Evolutionary conservation across 2,797 vertebrate species (phyloP), one percentile per base, ranked within the genome.

Genomic region (Monodelphis domestica): DNA sequence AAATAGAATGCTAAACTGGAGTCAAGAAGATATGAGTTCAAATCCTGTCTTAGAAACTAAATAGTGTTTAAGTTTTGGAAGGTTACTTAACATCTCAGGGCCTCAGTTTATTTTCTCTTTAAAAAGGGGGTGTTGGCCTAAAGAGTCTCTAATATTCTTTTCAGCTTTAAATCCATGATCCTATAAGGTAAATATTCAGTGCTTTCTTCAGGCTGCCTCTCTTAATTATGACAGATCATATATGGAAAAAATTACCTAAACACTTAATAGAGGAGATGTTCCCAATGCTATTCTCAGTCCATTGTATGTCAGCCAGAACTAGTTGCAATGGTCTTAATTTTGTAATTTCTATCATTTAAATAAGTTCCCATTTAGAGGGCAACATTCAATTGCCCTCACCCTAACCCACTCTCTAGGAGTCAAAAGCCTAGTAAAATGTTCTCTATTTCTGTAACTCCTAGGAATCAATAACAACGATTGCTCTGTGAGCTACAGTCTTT

Each of bases 401-500:
- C 54, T 87, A 14, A 54, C 29, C 45, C 91, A 24, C 14, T 89
- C 11, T 45, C 45, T 33, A 59, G 50, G 29, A 12, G 52, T 54
- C 29, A 87, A 89, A 90, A 87, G 2, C 54, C 91, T 15, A 87
- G 9, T 0, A 29, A 54, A 63, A 45, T 53, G n/a, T 51, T 2
- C 38, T 84, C 70, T 50, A 1, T 90, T 91, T 90, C 52, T 24
- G n/a, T 94, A 87, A 94, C 12, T n/a, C 70, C 94, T 11, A 94
- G 38, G 90, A 90, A 28, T 21, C 38, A 92, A 54, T 15, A 63
- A 1, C 78, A 7, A 0, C 50, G 50, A 59, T 26, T 30, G 38
- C 14, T 15, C 51, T 52, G 17, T 30, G 59, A 92, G 38, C 7
- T 55, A 87, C 7, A 30, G 7, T 90, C 14, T 59, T 50, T 84